phyloP scores from a whole-genome alignment of 2,888 invertebrate species.

The Noctua janthina region DNA sequence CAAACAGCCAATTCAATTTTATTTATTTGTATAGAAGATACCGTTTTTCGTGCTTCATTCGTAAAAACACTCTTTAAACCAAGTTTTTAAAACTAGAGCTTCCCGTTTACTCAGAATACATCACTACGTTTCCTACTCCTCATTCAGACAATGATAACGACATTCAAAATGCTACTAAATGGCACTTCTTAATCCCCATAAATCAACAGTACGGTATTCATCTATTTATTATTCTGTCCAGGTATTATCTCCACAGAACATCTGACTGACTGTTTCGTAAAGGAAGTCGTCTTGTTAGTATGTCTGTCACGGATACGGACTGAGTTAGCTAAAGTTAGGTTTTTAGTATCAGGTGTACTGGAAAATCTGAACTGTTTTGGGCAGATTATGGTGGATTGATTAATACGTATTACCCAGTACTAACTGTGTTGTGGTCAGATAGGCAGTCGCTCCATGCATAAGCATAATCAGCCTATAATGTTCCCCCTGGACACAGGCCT shows the following conservation, averaged over 20 bases:
- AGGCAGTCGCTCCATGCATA: neutral
- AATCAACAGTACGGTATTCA: conserved; percentile 19
- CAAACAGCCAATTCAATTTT: too few relatives aligned
- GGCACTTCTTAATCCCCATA: conserved; percentile 3
- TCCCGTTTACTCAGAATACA: neutral
- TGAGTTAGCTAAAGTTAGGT: neutral
- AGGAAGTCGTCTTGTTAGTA: conserved; percentile 61
- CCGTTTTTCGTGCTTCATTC: too few relatives aligned
- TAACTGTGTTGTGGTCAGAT: too few relatives aligned
- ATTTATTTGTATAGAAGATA: too few relatives aligned
- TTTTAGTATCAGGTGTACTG: conserved; percentile 10
- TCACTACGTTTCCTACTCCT: too few relatives aligned
- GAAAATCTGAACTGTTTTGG: neutral
- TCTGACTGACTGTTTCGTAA: conserved; percentile 60
- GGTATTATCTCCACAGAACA: conserved; percentile 48
- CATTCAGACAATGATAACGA: neutral
- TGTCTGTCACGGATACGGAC: conserved; percentile 40
- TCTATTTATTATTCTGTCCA: conserved; percentile 53
- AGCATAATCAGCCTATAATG: too few relatives aligned
- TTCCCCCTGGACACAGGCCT: too few relatives aligned
- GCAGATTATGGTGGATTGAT: neutral
- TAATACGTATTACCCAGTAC: too few relatives aligned
- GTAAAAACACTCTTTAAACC: too few relatives aligned
- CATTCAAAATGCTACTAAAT: neutral
- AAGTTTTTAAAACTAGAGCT: neutral